phyloP scores from a whole-genome alignment of 2,113 vertebrate genomes.

The Lycocorax pyrrhopterus region DNA sequence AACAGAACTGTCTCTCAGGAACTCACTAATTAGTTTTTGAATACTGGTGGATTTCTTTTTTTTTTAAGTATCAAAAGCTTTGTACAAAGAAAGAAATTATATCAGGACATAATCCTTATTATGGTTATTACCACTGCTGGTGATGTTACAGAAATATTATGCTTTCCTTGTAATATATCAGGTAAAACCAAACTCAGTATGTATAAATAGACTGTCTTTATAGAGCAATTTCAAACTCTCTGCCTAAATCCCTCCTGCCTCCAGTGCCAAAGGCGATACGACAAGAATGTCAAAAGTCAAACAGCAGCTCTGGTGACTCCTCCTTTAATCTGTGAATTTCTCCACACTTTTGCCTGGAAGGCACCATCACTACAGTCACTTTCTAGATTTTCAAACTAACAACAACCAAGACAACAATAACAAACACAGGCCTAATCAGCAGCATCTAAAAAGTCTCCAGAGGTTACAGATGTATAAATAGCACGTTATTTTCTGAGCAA shows the following conservation, averaged over 20 bases:
- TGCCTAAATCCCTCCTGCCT: neutral
- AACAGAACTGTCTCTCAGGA: neutral
- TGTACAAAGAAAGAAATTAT: neutral
- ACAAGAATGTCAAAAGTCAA: slow-evolving; percentile 10
- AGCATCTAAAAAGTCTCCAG: neutral
- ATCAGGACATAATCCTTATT: accelerated
- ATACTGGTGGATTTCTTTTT: neutral
- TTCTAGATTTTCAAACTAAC: neutral
- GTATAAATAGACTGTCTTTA: neutral
- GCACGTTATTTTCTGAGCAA: neutral
- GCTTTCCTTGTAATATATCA: neutral
- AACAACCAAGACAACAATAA: neutral
- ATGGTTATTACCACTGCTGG: neutral
- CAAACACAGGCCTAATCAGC: neutral
- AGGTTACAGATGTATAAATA: neutral
- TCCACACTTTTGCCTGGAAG: neutral
- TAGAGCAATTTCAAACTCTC: neutral
- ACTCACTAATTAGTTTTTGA: neutral
- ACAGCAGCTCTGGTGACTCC: neutral
- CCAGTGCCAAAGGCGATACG: neutral
- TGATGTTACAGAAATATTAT: neutral
- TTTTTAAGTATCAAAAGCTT: neutral
- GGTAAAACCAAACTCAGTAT: neutral
- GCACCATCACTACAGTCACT: neutral
- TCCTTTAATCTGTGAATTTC: neutral